Base-by-base conservation (phyloP, 2,113 vertebrate species). In the Lophura nycthemera region DNA sequence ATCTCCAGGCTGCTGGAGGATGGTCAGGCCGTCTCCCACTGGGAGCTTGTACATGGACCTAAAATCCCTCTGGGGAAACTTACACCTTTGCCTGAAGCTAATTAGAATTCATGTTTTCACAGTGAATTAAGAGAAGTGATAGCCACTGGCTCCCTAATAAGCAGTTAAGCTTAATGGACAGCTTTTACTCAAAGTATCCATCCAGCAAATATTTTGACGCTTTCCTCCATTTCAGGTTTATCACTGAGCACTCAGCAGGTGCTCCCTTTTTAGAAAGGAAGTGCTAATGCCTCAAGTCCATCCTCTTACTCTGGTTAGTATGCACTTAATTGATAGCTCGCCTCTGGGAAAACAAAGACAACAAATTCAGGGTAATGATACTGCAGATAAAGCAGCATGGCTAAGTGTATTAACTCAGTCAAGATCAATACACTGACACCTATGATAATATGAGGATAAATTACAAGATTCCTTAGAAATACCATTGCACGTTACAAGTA, bases 61-160 rank as follows among this genome's bases (percentile, higher is more conserved):
- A 92, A 85, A 94, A 81, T 12, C 64, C 82, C 89, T 94, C 90
- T 92, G 83, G 73, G 81, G 82, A 96, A 79, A 93, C 52, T 91
- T 92, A 84, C 95, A 93, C 59, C 56, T 94, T 97, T 90, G 88
- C 73, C 91, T 82, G 76, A 95, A 89, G 88, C 65, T 92, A 98
- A 97, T 98, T 97, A 97, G 60, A 96, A 95, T 92, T 81, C 82
- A 61, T 97, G 96, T 97, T 98, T 97, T 97, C 90, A 94, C 97
- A 97, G 76, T 4, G 69, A 98, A 95, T 97, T 97, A 97, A 96
- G 78, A 90, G 45, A 81, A 89, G 79, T 57, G 92, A 97, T 94
- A 97, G 73, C 40, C 43, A 50, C 36, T 91, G 92, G 90, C 77
- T 12, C 88, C 88, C 47, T 91, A 96, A 94, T 78, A 88, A 86